phyloP scores from a whole-genome alignment of 2,797 vertebrate species.

The Urophycis tenuis region DNA sequence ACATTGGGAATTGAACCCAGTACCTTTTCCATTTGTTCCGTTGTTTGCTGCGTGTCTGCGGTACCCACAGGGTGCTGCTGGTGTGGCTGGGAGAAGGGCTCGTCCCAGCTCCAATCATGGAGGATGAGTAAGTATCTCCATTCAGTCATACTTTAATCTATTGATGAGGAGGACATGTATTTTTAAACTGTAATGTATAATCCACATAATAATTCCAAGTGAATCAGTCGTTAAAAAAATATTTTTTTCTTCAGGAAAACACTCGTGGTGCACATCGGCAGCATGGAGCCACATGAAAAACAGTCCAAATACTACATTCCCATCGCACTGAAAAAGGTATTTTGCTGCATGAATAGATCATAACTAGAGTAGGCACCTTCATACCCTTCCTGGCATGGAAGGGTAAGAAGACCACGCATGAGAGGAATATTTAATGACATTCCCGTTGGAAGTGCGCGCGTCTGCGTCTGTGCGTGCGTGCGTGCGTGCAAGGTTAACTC shows the following conservation, averaged over 20 bases:
- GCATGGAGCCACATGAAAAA: constrained; percentile 31
- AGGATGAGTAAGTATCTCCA: constrained; percentile 53
- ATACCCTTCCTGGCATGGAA: too few relatives aligned
- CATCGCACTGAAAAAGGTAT: constrained; percentile 64
- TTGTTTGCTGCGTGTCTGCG: not conserved
- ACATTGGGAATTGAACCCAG: not conserved
- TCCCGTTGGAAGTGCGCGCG: too few relatives aligned
- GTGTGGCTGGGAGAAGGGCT: constrained; percentile 61
- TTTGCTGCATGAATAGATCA: not conserved
- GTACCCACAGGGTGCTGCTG: constrained; percentile 60
- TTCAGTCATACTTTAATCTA: not conserved
- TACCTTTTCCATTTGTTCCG: not conserved
- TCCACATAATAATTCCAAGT: not conserved
- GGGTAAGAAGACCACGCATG: too few relatives aligned
- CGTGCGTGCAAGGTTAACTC: too few relatives aligned
- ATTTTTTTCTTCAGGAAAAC: constrained; percentile 50
- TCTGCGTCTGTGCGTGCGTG: not conserved
- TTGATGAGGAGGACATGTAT: not conserved
- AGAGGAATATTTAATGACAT: too few relatives aligned
- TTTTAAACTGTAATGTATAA: not conserved
- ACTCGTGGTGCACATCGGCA: constrained; percentile 62
- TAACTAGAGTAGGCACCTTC: too few relatives aligned
- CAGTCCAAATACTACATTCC: constrained; percentile 50
- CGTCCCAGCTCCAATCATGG: constrained; percentile 18
- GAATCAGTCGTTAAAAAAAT: not conserved